Conservation (phyloP, 2,113 vertebrate species). For the Hippocampus mohnikei region DNA sequence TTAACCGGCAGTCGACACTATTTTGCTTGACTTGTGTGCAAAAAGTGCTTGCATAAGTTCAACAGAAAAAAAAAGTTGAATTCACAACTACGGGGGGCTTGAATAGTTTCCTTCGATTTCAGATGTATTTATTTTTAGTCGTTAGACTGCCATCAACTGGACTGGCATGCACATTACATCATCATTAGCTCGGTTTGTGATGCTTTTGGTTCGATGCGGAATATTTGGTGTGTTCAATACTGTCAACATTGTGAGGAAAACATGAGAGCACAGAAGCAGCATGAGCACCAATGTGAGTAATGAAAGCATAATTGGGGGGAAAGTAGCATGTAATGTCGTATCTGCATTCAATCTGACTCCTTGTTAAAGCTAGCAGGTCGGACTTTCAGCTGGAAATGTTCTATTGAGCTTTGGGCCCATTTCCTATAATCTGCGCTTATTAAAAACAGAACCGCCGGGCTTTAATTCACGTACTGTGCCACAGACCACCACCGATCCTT, state of each 20-base stretch:
- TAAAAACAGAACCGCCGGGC: conserved; percentile 63
- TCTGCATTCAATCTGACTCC: conserved; percentile 60
- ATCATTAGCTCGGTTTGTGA: background rate
- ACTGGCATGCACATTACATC: background rate
- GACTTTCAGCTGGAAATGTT: conserved; percentile 74
- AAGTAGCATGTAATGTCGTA: conserved; percentile 52
- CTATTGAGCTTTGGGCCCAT: conserved; percentile 69
- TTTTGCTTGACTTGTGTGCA: no score
- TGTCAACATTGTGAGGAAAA: background rate
- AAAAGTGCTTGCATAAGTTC: no score
- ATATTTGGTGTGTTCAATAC: background rate
- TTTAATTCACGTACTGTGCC: conserved; percentile 58
- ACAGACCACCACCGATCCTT: conserved; percentile 57
- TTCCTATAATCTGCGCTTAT: conserved; percentile 71
- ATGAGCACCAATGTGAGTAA: conserved; percentile 39
- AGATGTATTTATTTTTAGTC: background rate
- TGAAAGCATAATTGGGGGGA: conserved; percentile 52
- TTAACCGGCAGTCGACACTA: no score
- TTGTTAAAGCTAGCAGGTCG: conserved; percentile 50
- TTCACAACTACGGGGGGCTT: no score
- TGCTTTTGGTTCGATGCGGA: background rate
- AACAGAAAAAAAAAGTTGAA: no score
- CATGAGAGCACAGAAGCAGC: conserved; percentile 31
- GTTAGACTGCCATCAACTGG: background rate
- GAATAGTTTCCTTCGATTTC: no score